Conservation (phyloP, 2,797 vertebrate species). For the Coregonus ussuriensis region DNA sequence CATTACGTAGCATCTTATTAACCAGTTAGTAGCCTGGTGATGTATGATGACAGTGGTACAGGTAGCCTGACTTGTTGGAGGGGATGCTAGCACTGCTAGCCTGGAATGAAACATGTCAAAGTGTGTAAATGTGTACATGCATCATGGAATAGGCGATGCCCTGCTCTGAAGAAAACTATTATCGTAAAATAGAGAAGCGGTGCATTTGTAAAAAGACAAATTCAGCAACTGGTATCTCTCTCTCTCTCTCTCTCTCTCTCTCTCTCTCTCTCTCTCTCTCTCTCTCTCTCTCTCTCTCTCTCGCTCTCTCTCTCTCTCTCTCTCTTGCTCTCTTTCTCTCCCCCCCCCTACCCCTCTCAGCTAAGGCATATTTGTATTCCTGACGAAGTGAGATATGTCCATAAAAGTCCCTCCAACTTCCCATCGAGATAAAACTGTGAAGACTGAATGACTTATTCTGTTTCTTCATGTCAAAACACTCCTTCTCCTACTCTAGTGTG, state of each 20-base stretch:
- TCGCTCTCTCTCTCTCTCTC: constrained; percentile 12
- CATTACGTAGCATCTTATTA: no score
- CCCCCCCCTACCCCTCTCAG: no score
- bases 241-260: constrained; percentile 22
- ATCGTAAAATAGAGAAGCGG: not conserved
- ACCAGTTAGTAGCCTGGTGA: no score
- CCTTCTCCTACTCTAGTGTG: constrained; percentile 58
- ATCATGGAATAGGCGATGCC: not conserved
- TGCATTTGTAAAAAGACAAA: not conserved
- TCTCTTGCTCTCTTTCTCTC: no score
- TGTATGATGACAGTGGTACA: no score
- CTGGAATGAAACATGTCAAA: no score
- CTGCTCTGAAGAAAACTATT: not conserved
- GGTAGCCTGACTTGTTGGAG: no score
- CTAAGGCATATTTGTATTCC: no score
- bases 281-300: not conserved
- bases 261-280: constrained; percentile 6
- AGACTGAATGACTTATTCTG: constrained; percentile 38
- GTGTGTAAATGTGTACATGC: not conserved
- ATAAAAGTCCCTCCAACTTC: constrained; percentile 42
- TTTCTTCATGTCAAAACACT: constrained; percentile 7
- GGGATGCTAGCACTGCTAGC: no score
- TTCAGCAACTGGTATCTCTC: constrained; percentile 7
- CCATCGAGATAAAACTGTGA: constrained; percentile 48
- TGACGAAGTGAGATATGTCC: constrained; percentile 44